phyloP scores from a whole-genome alignment of 2,888 invertebrate species.

The Pseudococcus jackbeardsleyi region DNA sequence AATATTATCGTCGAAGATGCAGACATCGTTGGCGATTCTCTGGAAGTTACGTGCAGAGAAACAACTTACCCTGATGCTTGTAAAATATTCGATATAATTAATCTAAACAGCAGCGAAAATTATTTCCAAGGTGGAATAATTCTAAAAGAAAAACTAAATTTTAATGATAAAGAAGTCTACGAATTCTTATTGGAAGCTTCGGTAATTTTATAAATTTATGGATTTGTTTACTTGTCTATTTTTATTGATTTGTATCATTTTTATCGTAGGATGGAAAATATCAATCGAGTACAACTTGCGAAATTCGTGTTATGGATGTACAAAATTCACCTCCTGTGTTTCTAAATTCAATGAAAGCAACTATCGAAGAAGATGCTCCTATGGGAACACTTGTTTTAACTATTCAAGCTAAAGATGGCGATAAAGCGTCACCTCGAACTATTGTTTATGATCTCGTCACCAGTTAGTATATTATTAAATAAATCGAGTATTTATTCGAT shows the following conservation, averaged over 20 bases:
- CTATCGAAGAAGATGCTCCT: constrained; percentile 85
- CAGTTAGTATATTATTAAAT: constrained; percentile 74
- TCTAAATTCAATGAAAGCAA: constrained; percentile 82
- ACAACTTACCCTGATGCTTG: constrained; percentile 75
- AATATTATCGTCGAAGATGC: constrained; percentile 83
- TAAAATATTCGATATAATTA: constrained; percentile 78
- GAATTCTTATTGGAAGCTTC: constrained; percentile 83
- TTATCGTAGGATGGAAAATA: constrained; percentile 81
- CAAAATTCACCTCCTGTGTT: constrained; percentile 91
- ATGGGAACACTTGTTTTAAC: constrained; percentile 86
- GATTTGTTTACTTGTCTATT: constrained; percentile 52
- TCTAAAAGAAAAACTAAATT: constrained; percentile 80
- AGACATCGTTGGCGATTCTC: constrained; percentile 84
- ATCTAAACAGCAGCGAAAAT: constrained; percentile 75
- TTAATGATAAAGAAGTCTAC: constrained; percentile 82
- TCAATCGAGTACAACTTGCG: constrained; percentile 80
- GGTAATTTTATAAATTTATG: constrained; percentile 72
- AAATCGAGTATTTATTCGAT: constrained; percentile 24
- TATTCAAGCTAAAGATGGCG: constrained; percentile 86
- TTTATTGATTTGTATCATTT: constrained; percentile 66
- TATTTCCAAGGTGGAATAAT: constrained; percentile 78
- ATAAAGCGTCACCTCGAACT: constrained; percentile 84
- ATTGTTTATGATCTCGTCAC: constrained; percentile 84
- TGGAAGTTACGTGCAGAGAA: constrained; percentile 83
- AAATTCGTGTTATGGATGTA: constrained; percentile 85